These are phyloP conservation scores for Orchesellides sinensis DNA, from an alignment of 2,888 invertebrate genomes.

Conservation along the genomic window DNA sequence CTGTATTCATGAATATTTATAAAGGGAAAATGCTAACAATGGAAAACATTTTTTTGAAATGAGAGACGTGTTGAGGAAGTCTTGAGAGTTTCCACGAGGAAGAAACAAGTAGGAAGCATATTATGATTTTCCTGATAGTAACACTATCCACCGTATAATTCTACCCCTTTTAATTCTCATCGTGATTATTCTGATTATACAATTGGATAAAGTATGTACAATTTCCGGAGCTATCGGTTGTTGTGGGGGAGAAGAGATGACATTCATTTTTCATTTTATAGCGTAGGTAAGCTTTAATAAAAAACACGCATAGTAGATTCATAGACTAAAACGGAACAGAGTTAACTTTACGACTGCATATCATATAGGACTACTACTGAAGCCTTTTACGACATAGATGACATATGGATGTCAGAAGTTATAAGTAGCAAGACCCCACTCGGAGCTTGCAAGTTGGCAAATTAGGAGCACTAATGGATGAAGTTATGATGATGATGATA, in stretches of 20 bases:
- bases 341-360: too few species aligned
- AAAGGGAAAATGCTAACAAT: too few species aligned
- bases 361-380: too few species aligned
- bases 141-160: constrained; percentile 32
- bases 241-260: background rate
- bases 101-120: constrained; percentile 40
- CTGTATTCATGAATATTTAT: background rate
- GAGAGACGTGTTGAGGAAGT: constrained; percentile 30
- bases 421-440: constrained; percentile 62
- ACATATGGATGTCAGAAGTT: too few species aligned
- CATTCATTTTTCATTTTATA: background rate
- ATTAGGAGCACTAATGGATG: constrained; percentile 66
- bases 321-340: too few species aligned
- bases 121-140: constrained; percentile 52
- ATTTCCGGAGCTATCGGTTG: constrained; percentile 67
- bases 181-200: too few species aligned
- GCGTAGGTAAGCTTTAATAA: too few species aligned
- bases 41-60: background rate
- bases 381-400: constrained; percentile 17
- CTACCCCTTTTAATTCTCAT: constrained; percentile 51
- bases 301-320: too few species aligned
- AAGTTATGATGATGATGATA: constrained; percentile 54
- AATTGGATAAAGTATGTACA: constrained; percentile 67
- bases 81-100: constrained; percentile 26
- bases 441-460: constrained; percentile 65